Base-by-base conservation (phyloP, 1,140 invertebrate genomes). In the Drosophila bocqueti region DNA sequence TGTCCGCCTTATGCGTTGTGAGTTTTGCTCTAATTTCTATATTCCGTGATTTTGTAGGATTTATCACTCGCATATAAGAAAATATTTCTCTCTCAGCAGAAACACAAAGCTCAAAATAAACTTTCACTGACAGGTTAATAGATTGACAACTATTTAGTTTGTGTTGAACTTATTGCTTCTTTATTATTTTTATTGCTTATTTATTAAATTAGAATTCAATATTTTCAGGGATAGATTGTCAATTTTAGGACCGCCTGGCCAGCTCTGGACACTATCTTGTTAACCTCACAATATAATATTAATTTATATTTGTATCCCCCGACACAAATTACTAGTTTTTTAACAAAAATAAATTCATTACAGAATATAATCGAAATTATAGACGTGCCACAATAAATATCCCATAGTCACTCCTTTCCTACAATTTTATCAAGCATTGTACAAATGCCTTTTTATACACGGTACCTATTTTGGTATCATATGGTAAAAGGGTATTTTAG, bases 41-140 rank as follows among this genome's bases (percentile, higher is more conserved):
- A 90, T 90, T 73, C 79, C 85, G 85, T 90, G 85, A 63, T 55
- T 90, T 84, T 84, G 80, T 66, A 52, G 50, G 49, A 65, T 58
- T 34, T 42, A 50, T 50, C 26, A 50, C 9, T 29, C 9, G 4
- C 26, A 60, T 58, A 50, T 21, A 60, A 42, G 43, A 42, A 54
- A 52, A 24, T 50, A 64, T 21, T 43, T 34, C 15, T 11, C 13
- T 2, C 34, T 43, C 16, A 11, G 9, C 16, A n/a, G 8, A 49
- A 49, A 49, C 24, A 29, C 3, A 16, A 7, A 9, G 15, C 15
- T 16, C 4, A 16, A 26, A 47, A 26, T 8, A 9, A 26, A 47
- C 6, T 47, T 16, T 24, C 46, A 7, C 21, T 26, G 13, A 0
- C 13, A 24, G 7, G 11, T 47, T 15, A 47, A 47, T 8, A 26